Evolutionary conservation across 2,113 vertebrate species (phyloP).

Genomic region (Phaethornis superciliosus): DNA sequence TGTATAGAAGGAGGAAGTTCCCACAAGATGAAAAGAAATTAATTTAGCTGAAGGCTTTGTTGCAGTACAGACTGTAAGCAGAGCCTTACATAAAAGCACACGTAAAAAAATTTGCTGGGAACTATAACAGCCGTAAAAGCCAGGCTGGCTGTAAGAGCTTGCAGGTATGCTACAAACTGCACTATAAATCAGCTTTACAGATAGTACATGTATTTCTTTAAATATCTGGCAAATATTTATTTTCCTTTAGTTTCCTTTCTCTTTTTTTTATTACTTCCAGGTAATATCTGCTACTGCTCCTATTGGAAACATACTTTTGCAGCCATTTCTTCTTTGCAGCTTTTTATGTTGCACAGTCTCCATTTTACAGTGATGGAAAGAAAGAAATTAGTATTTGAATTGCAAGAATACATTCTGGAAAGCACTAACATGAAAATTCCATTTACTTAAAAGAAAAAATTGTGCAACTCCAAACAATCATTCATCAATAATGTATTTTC

Average conservation of each 20-base stretch:
- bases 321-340: background rate
- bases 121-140: constrained; percentile 22
- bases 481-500: background rate
- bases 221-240: background rate
- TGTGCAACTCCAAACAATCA: constrained; percentile 1
- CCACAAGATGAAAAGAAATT: constrained; percentile 45
- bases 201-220: background rate
- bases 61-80: constrained; percentile 40
- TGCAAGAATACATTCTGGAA: background rate
- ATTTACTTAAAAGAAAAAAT: constrained; percentile 26
- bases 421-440: background rate
- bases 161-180: background rate
- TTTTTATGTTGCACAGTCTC: background rate
- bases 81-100: constrained; percentile 12
- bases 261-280: background rate
- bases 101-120: constrained; percentile 15
- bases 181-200: background rate
- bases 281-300: background rate
- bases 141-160: constrained; percentile 22
- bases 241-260: background rate
- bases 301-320: background rate
- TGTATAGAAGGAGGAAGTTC: constrained; percentile 60
- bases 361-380: background rate
- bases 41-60: constrained; percentile 62
- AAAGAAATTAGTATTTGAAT: background rate